phyloP scores from a whole-genome alignment of 2,797 vertebrate species.

The Pitangus sulphuratus region DNA sequence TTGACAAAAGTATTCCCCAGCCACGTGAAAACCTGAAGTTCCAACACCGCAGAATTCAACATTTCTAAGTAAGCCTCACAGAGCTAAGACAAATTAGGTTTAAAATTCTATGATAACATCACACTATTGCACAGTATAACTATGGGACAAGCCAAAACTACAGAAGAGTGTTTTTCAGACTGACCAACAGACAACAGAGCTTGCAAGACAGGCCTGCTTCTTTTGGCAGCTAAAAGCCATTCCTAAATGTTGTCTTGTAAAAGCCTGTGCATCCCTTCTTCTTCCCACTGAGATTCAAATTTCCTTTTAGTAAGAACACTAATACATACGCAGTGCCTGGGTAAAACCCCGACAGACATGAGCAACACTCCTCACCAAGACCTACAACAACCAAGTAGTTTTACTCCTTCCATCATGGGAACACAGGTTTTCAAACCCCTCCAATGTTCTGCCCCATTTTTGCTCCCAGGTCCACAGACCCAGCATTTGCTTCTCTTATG shows the following conservation, averaged over 20 bases:
- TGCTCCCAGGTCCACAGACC: background rate
- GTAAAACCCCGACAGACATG: background rate
- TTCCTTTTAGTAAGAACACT: background rate
- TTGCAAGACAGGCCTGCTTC: background rate
- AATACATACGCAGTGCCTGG: background rate
- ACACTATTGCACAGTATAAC: rapidly evolving
- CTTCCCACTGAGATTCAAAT: background rate
- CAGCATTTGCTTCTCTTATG: background rate
- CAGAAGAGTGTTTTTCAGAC: background rate
- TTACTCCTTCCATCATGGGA: background rate
- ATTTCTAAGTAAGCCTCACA: background rate
- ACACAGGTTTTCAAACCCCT: background rate
- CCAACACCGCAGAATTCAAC: background rate
- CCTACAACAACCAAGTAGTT: background rate
- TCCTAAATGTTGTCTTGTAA: rapidly evolving
- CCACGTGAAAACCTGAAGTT: rapidly evolving
- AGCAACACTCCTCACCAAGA: background rate
- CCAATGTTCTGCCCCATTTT: rapidly evolving
- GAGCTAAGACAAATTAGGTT: background rate
- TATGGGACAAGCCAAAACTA: background rate
- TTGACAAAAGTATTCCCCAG: rapidly evolving
- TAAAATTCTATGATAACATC: background rate
- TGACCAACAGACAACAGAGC: background rate
- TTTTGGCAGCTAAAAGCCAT: background rate
- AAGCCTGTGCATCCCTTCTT: background rate